These are phyloP conservation scores for Cochlearius cochlearius DNA, from an alignment of 2,113 vertebrate genomes.

Conservation along the genomic window DNA sequence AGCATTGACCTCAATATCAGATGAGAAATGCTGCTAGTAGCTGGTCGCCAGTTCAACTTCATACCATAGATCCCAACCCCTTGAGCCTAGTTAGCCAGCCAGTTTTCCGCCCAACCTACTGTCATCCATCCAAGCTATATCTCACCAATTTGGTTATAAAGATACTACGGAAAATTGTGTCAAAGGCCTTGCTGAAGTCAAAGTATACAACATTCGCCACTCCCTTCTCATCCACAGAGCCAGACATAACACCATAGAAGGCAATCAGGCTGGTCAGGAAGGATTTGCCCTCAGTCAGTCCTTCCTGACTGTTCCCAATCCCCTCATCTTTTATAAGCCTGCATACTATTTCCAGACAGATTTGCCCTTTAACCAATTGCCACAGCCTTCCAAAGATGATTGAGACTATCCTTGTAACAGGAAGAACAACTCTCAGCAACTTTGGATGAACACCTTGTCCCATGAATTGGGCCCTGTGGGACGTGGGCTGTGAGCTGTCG, in stretches of 20 bases:
- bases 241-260: neutral
- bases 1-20: neutral
- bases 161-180: neutral
- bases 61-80: neutral
- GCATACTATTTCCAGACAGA: neutral
- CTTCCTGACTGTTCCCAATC: neutral
- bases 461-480: accelerated
- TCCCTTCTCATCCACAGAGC: neutral
- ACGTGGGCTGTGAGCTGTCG: accelerated
- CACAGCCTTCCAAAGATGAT: neutral
- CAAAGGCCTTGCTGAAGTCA: neutral
- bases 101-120: neutral
- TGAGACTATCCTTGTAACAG: neutral
- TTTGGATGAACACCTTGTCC: neutral
- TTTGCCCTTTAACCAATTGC: neutral
- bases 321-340: neutral
- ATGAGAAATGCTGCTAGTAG: neutral
- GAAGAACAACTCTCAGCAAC: neutral
- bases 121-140: neutral
- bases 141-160: neutral
- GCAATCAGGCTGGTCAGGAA: neutral
- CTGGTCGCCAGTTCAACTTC: neutral
- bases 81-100: neutral
- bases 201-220: neutral
- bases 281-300: neutral